Evolutionary conservation across 2,797 vertebrate genomes (phyloP), one percentile per base, ranked within the genome.

Genomic region (Etheostoma nigrum): DNA sequence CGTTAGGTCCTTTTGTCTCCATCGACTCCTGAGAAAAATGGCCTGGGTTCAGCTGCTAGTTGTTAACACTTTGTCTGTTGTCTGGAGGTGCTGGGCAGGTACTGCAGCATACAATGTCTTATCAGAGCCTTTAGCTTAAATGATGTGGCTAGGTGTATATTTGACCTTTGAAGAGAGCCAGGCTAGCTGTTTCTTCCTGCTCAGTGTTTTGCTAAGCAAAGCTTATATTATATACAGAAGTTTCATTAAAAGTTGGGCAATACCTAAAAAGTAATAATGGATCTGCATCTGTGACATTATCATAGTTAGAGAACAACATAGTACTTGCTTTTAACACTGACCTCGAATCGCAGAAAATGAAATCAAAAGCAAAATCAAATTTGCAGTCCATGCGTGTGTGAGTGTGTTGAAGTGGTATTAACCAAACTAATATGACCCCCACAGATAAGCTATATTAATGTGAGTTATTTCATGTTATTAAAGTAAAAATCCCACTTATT

Each of bases 121-220:
- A 67, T 72, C 25, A 33, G 40, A 76, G 58, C 36, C 3, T 69
- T 82, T 63, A 75, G 27, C 67, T 66, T 59, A 13, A 78, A 71
- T 74, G 7, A 36, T 63, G 62, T 59, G 42, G 27, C 14, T 45
- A 14, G n/a, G 36, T 76, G 6, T 60, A n/a, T 40, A 55, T 67
- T 52, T 65, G 13, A 75, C 57, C 15, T 55, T 25, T 76, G 7
- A 15, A 57, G 48, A 48, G 7, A 55, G 51, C 23, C 36, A 70
- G 11, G 6, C 51, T 51, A 33, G 15, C 47, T 18, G 23, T 57
- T 73, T 67, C 16, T 10, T 3, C 10, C 30, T 33, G 15, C n/a
- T 45, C 33, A 18, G 51, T 40, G 58, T 58, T 72, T 45, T 66
- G 61, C 66, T 61, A 44, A 54, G 9, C 68, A 64, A 60, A 60